These are phyloP conservation scores for Oscheius sp. DNA, from an alignment of 1,140 invertebrate species.

Conservation along the genomic window DNA sequence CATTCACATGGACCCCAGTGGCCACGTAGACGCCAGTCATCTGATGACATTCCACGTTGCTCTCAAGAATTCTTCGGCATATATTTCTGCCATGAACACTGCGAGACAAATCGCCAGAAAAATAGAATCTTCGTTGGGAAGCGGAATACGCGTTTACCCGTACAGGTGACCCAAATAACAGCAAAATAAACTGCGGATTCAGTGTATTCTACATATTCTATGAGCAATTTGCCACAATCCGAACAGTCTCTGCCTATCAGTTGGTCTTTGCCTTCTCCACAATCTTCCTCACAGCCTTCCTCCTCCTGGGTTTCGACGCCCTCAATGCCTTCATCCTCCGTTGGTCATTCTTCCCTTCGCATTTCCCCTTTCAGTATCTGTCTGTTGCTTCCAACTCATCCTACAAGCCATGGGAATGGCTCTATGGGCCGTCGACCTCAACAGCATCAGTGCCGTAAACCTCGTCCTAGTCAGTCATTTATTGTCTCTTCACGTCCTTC, in stretches of 20 bases:
- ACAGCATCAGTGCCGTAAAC: neutral
- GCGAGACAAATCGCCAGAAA: conserved; percentile 65
- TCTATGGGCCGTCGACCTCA: neutral
- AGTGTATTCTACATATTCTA: conserved; percentile 90
- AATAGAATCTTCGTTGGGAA: conserved; percentile 75
- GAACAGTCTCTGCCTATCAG: conserved; percentile 74
- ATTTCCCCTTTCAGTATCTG: neutral
- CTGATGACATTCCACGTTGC: conserved; percentile 82
- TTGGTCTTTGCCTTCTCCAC: conserved; percentile 74
- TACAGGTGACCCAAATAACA: conserved; percentile 70
- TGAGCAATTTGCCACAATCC: conserved; percentile 87
- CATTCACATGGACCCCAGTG: conserved; percentile 42
- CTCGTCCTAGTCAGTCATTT: neutral
- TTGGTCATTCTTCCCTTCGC: too few species aligned
- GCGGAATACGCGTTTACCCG: conserved; percentile 75
- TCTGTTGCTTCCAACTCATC: conserved; percentile 4
- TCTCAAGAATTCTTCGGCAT: neutral
- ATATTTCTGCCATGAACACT: conserved; percentile 71
- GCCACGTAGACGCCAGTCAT: conserved; percentile 68
- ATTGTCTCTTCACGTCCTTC: neutral
- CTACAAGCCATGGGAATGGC: neutral
- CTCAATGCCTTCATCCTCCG: neutral
- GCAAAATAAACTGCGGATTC: conserved; percentile 22
- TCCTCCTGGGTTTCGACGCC: conserved; percentile 81
- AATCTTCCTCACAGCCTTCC: conserved; percentile 76